These are phyloP conservation scores for Dendrocopos noguchii DNA, from an alignment of 2,113 vertebrate species.

Conservation along the genomic window DNA sequence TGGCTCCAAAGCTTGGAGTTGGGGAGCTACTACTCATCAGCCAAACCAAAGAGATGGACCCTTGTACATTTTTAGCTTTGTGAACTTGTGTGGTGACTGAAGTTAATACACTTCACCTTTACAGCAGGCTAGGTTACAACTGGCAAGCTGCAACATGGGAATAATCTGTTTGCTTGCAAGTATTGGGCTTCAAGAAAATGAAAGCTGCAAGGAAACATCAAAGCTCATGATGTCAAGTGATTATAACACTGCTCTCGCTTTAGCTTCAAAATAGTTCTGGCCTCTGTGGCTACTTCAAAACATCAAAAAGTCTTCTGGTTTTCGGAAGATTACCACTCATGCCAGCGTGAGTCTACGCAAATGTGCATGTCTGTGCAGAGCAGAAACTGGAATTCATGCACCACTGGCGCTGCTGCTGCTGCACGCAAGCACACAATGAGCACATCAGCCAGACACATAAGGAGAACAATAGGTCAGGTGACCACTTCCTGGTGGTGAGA, in stretches of 20 bases:
- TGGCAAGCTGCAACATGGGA: neutral
- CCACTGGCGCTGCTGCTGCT: accelerated
- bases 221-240: accelerated
- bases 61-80: neutral
- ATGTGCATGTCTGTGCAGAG: neutral
- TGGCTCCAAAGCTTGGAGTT: neutral
- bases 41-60: neutral
- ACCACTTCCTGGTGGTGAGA: neutral
- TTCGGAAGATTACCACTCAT: neutral
- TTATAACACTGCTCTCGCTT: neutral
- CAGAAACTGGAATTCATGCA: neutral
- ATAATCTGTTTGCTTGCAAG: accelerated
- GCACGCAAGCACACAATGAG: accelerated
- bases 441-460: neutral
- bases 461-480: accelerated
- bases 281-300: neutral
- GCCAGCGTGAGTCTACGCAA: neutral
- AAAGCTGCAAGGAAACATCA: neutral
- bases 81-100: neutral
- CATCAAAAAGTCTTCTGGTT: neutral
- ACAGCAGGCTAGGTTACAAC: neutral
- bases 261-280: neutral
- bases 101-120: neutral
- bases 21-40: neutral
- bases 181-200: neutral